A percentile compares a stretch with the other conserved stretches of the same genome.
These are phyloP conservation scores for Buteo buteo DNA, from an alignment of 2,113 vertebrate genomes.

Conservation along the genomic window DNA sequence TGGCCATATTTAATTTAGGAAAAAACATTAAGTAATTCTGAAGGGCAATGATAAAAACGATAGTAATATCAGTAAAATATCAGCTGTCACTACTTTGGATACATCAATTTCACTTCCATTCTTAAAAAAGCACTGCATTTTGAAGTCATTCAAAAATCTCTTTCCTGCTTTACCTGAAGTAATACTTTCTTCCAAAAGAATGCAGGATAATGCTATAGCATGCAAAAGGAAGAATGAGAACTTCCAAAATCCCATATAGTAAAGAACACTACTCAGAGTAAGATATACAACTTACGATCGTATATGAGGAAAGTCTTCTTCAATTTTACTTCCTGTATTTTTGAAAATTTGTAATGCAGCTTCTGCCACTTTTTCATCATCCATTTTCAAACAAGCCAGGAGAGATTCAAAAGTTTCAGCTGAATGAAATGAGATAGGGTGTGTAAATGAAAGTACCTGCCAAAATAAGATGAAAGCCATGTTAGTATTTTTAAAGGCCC, in stretches of 20 bases:
- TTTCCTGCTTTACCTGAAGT: neutral
- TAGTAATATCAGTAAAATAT: neutral
- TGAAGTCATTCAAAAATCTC: neutral
- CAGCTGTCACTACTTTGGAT: neutral
- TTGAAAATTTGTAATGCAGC: conserved; percentile 97
- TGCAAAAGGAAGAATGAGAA: neutral
- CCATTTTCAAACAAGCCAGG: conserved; percentile 96
- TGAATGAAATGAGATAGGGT: conserved; percentile 97
- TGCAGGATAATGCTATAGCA: neutral
- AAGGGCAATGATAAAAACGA: neutral
- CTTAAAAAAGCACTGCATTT: neutral
- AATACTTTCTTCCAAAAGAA: neutral
- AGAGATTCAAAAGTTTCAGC: conserved; percentile 98
- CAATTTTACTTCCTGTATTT: conserved; percentile 94
- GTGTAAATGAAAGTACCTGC: conserved; percentile 96
- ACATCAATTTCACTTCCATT: neutral
- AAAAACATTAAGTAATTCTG: neutral
- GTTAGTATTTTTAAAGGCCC: neutral
- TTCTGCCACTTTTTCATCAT: conserved; percentile 97
- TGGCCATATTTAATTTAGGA: neutral
- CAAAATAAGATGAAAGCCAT: neutral
- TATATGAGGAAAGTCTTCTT: conserved; percentile 97
- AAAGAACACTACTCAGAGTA: neutral
- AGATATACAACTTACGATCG: conserved; percentile 83
- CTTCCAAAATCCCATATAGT: neutral